phyloP scores from a whole-genome alignment of 2,888 invertebrate species.

The Endomychus coccineus region DNA sequence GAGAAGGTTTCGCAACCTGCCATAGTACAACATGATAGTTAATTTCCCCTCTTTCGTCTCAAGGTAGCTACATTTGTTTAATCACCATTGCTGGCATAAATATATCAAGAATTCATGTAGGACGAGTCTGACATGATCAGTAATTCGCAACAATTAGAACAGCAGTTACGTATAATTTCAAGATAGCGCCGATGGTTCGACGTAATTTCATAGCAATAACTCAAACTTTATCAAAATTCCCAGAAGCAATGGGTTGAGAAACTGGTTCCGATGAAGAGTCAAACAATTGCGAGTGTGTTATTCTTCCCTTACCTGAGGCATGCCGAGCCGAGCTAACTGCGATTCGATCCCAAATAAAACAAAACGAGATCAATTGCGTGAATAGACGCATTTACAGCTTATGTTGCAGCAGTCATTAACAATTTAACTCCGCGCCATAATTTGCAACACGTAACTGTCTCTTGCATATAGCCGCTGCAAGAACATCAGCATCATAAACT shows the following conservation, averaged over 20 bases:
- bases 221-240: conserved; percentile 1
- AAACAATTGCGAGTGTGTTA: neutral
- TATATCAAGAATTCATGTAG: too few species aligned
- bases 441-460: conserved; percentile 1
- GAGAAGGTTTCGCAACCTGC: too few species aligned
- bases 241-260: conserved; percentile 1
- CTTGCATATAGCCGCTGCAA: too few species aligned
- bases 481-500: too few species aligned
- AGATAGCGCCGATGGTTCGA: too few species aligned
- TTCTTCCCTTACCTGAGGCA: conserved; percentile 1
- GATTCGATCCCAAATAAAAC: conserved; percentile 1
- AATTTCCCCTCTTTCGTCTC: too few species aligned
- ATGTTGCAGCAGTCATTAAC: conserved; percentile 1
- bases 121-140: too few species aligned
- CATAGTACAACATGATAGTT: too few species aligned
- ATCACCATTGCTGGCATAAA: too few species aligned
- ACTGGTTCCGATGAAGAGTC: neutral
- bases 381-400: conserved; percentile 1
- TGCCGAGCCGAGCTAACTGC: neutral
- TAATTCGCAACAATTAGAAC: neutral
- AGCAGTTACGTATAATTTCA: conserved; percentile 1
- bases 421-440: conserved; percentile 1
- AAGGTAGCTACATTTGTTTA: too few species aligned
- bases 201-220: neutral
- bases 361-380: conserved; percentile 1